Evolutionary conservation across 1,140 invertebrate genomes (phyloP).

Genomic region (Cepaea nemoralis): DNA sequence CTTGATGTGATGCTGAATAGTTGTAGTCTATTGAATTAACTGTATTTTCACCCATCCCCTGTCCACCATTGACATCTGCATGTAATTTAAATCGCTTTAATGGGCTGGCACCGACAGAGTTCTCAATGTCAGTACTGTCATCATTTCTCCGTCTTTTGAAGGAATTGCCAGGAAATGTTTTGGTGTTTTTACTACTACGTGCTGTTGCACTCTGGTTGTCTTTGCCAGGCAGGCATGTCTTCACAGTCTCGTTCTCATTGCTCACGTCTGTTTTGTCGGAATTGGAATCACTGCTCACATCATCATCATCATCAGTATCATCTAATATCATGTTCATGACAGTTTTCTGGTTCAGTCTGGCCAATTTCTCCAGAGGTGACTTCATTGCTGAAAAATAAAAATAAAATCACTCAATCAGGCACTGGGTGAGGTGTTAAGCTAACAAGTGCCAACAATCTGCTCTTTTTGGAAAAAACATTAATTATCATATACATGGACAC

Average conservation of each 20-base stretch:
- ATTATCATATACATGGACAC: no score
- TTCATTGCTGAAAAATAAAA: neutral
- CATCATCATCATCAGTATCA: conserved; percentile 48
- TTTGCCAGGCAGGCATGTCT: neutral
- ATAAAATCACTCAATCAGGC: no score
- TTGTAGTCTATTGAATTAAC: neutral
- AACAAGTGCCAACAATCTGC: no score
- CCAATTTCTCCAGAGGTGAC: conserved; percentile 12
- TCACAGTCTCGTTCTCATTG: neutral
- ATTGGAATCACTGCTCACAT: neutral
- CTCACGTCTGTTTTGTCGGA: neutral
- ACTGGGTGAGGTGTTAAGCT: no score
- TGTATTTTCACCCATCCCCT: neutral
- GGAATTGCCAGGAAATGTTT: neutral
- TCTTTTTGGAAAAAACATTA: no score
- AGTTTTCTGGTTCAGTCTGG: conserved; percentile 48
- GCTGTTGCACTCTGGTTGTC: no score
- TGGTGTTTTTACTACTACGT: neutral
- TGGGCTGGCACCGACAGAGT: neutral
- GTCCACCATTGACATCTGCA: neutral
- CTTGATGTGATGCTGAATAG: neutral
- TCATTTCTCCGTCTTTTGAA: neutral
- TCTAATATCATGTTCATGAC: conserved; percentile 54
- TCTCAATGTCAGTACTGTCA: neutral
- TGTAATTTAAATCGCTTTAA: neutral